These are phyloP conservation scores for Phrynocephalus vlangalii DNA, from an alignment of 2,797 vertebrate species.

Conservation along the genomic window DNA sequence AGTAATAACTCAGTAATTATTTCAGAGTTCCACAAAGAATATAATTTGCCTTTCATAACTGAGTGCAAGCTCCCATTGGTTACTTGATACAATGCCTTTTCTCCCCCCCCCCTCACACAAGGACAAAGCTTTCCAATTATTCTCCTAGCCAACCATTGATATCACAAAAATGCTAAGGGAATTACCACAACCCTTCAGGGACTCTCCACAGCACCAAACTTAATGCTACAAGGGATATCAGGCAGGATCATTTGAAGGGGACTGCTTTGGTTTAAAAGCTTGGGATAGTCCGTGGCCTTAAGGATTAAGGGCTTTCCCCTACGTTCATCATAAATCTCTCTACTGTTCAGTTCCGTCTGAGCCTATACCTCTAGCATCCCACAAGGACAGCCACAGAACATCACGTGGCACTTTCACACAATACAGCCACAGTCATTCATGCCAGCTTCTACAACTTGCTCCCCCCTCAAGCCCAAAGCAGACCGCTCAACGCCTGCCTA, in stretches of 20 bases:
- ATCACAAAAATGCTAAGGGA: not conserved
- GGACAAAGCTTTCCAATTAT: conserved; percentile 25
- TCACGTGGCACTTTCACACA: not conserved
- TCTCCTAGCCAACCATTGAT: not conserved
- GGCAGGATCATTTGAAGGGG: not conserved
- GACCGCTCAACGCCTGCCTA: not conserved
- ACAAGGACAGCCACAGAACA: not conserved
- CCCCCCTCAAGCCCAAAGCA: not conserved
- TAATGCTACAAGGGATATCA: not conserved
- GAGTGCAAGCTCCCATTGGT: rapidly evolving
- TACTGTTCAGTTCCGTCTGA: not conserved
- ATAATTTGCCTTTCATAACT: conserved; percentile 15
- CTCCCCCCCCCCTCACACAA: not conserved
- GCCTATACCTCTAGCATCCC: not conserved
- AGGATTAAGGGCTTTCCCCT: not conserved
- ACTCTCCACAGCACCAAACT: not conserved
- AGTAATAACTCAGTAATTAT: conserved; percentile 35
- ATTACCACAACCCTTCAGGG: conserved; percentile 28
- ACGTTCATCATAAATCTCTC: not conserved
- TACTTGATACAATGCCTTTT: conserved; percentile 1
- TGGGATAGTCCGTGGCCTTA: not conserved
- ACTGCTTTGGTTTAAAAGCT: conserved; percentile 10
- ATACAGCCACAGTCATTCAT: not conserved
- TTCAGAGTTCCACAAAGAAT: conserved; percentile 40
- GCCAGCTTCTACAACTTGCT: not conserved